Base-by-base conservation (phyloP, 2,113 vertebrate genomes). In the Pseudorasbora parva region DNA sequence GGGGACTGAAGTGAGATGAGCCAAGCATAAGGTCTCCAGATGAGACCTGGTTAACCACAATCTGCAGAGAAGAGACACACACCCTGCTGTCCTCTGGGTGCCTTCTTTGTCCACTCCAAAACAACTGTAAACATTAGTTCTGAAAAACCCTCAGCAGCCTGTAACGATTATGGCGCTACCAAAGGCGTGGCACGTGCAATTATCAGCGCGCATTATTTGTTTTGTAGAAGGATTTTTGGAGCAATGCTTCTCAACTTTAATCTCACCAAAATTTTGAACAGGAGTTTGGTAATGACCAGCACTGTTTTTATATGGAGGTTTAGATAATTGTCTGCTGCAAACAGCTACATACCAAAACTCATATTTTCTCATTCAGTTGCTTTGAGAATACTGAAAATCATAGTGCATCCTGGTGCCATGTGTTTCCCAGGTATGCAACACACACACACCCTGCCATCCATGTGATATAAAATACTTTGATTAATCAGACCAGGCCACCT, bases 81-180 rank as follows among this genome's bases (percentile, higher is more conserved):
- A 90, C 82, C 86, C 90, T 88, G 84, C 86, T 86, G 92, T 93
- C 92, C 92, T 88, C 91, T 91, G 91, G 88, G 88, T 81, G 90
- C 86, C 89, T 92, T 90, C 89, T 87, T 86, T 84, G 72, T 89
- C 91, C 90, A 85, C 57, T 89, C 86, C 86, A 91, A 93, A 94
- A 91, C 69, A 87, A 92, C 86, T 92, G 93, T 93, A 93, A 94
- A 94, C 92, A 93, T 93, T 91, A 89, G 88, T 92, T 90, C 89
- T 90, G 47, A 12, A 90, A 87, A 88, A 88, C 37, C 72, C 69
- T 43, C 72, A 3, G 71, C 57, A 64, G 82, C 71, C 72, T 66
- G 82, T 10, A 60, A n/a, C 87, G 85, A 89, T 81, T 81, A 86
- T 73, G 85, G 2, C 88, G 88, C 91, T 86, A 87, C 87, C 82